These are phyloP conservation scores for Reinhardtius hippoglossoides DNA, from an alignment of 2,113 vertebrate species.

Conservation along the genomic window DNA sequence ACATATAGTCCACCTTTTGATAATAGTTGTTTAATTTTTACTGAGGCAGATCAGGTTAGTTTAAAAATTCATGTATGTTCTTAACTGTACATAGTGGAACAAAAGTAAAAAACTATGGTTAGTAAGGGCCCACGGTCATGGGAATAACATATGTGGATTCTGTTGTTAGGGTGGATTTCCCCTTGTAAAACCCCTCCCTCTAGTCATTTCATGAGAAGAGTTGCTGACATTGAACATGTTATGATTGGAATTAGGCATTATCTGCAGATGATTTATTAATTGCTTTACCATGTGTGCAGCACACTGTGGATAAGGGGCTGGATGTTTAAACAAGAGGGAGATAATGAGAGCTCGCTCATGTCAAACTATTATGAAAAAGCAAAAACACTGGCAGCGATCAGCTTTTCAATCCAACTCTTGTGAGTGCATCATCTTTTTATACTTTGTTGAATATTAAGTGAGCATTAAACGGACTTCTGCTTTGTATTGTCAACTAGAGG, in stretches of 20 bases:
- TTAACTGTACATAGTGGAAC: background rate
- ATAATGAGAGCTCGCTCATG: background rate
- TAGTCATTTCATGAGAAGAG: constrained; percentile 38
- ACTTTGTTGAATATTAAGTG: constrained; percentile 26
- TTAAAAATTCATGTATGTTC: background rate
- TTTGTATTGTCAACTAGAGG: constrained; percentile 14
- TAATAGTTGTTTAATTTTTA: constrained; percentile 12
- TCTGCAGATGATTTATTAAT: constrained; percentile 65
- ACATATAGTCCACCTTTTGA: background rate
- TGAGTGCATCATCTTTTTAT: constrained; percentile 50
- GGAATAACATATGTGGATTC: constrained; percentile 23
- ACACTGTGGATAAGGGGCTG: constrained; percentile 22
- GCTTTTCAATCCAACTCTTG: constrained; percentile 24
- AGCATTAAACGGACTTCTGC: constrained; percentile 13
- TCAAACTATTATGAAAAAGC: constrained; percentile 6
- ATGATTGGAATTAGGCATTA: constrained; percentile 57
- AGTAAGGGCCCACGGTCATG: constrained; percentile 9
- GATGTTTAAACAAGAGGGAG: constrained; percentile 36
- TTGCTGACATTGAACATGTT: constrained; percentile 66
- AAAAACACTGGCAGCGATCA: constrained; percentile 9
- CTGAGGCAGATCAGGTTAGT: too few relatives aligned
- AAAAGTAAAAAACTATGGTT: background rate
- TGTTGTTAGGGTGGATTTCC: constrained; percentile 27
- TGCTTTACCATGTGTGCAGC: constrained; percentile 49
- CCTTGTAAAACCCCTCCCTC: constrained; percentile 12